Evolutionary conservation across 1,140 invertebrate genomes (phyloP).

Genomic region (Halictus rubicundus): DNA sequence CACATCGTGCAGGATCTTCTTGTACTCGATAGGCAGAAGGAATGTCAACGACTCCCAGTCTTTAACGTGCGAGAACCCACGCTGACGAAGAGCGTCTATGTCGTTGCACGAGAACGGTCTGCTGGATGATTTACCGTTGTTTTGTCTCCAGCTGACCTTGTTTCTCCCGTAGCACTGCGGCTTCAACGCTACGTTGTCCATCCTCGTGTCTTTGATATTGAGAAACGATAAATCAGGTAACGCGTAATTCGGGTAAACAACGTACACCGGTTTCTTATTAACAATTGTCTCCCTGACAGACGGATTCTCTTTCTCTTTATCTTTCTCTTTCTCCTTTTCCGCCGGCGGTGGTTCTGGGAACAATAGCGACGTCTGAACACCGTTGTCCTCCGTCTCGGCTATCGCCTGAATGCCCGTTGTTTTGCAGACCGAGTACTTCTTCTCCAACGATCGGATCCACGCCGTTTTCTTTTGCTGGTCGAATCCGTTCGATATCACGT

Average conservation of each 20-base stretch:
- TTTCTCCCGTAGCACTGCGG: constrained; percentile 77
- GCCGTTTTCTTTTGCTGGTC: constrained; percentile 48
- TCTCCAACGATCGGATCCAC: constrained; percentile 49
- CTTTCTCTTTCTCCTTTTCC: constrained; percentile 52
- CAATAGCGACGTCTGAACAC: constrained; percentile 76
- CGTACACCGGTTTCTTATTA: constrained; percentile 89
- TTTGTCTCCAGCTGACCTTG: constrained; percentile 68
- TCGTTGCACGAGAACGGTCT: constrained; percentile 92
- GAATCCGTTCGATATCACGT: constrained; percentile 24
- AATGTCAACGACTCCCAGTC: constrained; percentile 96
- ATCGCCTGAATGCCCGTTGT: constrained; percentile 73
- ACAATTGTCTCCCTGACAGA: constrained; percentile 69
- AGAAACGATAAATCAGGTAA: constrained; percentile 94
- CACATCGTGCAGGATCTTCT: constrained; percentile 86
- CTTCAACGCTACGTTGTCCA: constrained; percentile 84
- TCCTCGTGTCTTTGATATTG: constrained; percentile 82
- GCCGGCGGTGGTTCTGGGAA: constrained; percentile 52
- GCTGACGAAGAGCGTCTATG: constrained; percentile 88
- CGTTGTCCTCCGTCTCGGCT: constrained; percentile 75
- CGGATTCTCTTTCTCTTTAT: constrained; percentile 57
- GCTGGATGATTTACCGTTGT: constrained; percentile 75
- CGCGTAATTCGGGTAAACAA: constrained; percentile 95
- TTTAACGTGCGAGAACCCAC: constrained; percentile 90
- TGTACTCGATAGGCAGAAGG: constrained; percentile 90
- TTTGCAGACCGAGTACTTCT: constrained; percentile 55